Percentiles rank a stretch among this genome's conserved stretches.
Evolutionary conservation across 2,888 invertebrate species (phyloP).

Genomic region (Phragmatobia fuliginosa): DNA sequence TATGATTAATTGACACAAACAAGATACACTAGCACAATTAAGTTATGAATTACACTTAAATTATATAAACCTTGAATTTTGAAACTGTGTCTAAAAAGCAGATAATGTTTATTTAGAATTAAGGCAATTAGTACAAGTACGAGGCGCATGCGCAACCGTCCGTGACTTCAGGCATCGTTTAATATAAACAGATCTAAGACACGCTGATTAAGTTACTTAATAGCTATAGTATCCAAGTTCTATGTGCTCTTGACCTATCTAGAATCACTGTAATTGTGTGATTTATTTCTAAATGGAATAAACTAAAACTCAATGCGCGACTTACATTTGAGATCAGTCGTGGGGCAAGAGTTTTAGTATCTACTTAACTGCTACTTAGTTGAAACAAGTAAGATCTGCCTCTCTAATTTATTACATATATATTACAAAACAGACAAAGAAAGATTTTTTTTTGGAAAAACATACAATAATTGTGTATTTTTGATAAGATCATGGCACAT

Average conservation of each 20-base stretch:
- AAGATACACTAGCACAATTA: constrained; percentile 35
- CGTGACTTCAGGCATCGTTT: constrained; percentile 41
- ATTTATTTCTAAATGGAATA: constrained; percentile 6
- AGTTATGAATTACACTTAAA: constrained; percentile 55
- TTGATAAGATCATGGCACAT: neutral
- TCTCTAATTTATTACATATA: neutral
- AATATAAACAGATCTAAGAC: constrained; percentile 41
- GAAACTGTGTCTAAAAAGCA: constrained; percentile 58
- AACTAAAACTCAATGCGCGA: neutral
- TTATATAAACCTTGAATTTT: no score
- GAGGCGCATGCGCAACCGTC: constrained; percentile 55
- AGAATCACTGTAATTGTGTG: constrained; percentile 31
- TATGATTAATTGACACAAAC: no score
- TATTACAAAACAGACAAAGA: neutral
- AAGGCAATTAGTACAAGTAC: constrained; percentile 57
- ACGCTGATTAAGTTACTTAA: constrained; percentile 44
- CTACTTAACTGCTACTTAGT: neutral
- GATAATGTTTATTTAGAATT: constrained; percentile 51
- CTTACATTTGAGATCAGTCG: neutral
- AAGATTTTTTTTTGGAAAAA: neutral
- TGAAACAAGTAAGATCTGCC: neutral
- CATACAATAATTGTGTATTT: neutral
- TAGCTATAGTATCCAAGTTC: constrained; percentile 32
- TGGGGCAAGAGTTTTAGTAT: neutral
- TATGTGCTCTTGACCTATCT: constrained; percentile 27